phyloP scores from a whole-genome alignment of 2,888 invertebrate genomes.

The Luperina testacea region DNA sequence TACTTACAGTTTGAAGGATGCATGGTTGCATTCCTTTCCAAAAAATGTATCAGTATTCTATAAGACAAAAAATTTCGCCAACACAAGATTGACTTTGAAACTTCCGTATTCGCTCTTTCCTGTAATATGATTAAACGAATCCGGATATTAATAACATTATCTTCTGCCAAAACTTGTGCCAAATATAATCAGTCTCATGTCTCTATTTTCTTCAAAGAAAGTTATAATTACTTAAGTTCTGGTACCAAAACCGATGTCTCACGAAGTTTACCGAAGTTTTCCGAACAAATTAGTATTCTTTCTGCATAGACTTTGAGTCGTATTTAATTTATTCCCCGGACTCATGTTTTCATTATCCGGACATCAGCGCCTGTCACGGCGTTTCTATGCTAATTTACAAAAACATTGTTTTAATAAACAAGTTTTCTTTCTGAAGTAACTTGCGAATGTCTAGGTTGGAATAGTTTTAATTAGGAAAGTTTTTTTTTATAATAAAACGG shows the following conservation, averaged over 20 bases:
- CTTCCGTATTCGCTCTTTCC: conserved; percentile 5
- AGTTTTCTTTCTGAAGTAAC: background rate
- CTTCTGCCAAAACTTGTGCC: conserved; percentile 21
- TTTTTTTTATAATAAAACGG: background rate
- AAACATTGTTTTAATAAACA: background rate
- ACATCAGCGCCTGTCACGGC: conserved; percentile 8
- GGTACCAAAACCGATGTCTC: conserved; percentile 29
- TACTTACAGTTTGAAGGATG: too few species aligned
- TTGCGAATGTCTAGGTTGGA: background rate
- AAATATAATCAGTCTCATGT: conserved; percentile 18
- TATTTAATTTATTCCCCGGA: conserved; percentile 46
- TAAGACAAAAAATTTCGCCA: background rate
- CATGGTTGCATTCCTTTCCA: background rate
- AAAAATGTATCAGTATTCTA: background rate
- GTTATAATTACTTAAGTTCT: conserved; percentile 57
- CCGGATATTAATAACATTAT: conserved; percentile 45
- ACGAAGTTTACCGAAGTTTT: conserved; percentile 37
- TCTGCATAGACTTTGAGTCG: conserved; percentile 10
- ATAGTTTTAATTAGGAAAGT: background rate
- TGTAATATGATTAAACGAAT: conserved; percentile 11
- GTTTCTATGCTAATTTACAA: conserved; percentile 26
- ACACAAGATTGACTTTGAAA: conserved; percentile 7
- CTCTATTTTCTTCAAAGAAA: conserved; percentile 38
- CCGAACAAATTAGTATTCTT: conserved; percentile 56
- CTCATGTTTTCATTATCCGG: conserved; percentile 40